phyloP scores from a whole-genome alignment of 2,888 invertebrate species.

The Phytoseiulus persimilis region DNA sequence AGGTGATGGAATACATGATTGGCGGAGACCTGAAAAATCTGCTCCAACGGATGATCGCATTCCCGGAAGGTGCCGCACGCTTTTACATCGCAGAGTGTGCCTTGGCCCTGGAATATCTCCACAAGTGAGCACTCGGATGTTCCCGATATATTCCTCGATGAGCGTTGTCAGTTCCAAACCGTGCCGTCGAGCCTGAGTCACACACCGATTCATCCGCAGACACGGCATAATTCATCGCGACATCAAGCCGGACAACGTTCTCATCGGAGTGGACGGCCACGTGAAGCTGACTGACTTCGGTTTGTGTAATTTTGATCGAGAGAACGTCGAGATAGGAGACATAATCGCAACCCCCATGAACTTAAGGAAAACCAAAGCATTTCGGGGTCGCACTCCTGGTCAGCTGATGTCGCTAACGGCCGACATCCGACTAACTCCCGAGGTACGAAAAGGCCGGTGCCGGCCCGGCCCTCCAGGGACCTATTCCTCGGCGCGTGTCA shows the following conservation, averaged over 20 bases:
- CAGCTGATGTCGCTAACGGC: constrained; percentile 74
- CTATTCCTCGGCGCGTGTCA: too few relatives aligned
- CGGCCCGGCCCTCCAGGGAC: too few relatives aligned
- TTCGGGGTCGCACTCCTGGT: constrained; percentile 67
- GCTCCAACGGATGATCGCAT: constrained; percentile 69
- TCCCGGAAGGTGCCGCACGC: constrained; percentile 79
- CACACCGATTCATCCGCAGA: neutral
- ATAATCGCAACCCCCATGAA: constrained; percentile 23
- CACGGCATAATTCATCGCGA: constrained; percentile 74
- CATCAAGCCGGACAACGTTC: constrained; percentile 93
- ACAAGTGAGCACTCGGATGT: constrained; percentile 49
- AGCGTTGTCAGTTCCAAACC: too few relatives aligned
- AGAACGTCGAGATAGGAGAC: constrained; percentile 28
- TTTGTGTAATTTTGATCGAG: constrained; percentile 59
- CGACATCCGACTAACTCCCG: neutral
- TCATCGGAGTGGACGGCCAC: constrained; percentile 76
- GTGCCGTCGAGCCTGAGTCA: too few relatives aligned
- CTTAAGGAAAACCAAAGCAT: neutral
- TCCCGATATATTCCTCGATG: too few relatives aligned
- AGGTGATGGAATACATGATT: constrained; percentile 94
- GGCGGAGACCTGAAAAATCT: constrained; percentile 92
- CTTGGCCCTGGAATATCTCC: constrained; percentile 80
- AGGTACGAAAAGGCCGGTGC: neutral
- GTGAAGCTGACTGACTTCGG: constrained; percentile 94
- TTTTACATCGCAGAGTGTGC: constrained; percentile 85